Conservation (phyloP, 2,797 vertebrate species). For the Lagodon rhomboides region DNA sequence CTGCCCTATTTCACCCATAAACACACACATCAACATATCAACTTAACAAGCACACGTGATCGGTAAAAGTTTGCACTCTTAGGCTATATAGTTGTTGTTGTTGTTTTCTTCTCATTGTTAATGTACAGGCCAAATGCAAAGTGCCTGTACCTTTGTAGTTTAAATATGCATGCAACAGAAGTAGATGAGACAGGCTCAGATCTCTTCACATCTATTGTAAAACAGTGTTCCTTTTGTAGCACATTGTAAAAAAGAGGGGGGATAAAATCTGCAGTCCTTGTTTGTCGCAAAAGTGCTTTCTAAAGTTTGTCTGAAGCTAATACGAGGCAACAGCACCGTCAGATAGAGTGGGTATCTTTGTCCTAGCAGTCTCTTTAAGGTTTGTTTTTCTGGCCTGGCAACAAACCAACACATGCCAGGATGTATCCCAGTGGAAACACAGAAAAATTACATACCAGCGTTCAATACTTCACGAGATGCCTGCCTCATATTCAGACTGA, state of each 20-base stretch:
- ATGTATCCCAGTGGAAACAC: background rate
- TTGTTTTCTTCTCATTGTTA: background rate
- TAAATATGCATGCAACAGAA: background rate
- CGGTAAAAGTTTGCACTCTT: background rate
- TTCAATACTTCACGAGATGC: background rate
- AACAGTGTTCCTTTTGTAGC: background rate
- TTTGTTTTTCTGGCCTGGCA: background rate
- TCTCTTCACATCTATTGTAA: background rate
- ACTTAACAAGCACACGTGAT: background rate
- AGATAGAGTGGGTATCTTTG: background rate
- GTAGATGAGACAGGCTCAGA: background rate
- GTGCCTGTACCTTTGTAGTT: background rate
- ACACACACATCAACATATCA: background rate
- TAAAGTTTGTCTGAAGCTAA: background rate
- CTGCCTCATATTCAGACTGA: background rate
- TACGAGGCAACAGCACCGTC: background rate
- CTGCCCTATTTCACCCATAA: no score
- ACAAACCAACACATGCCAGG: background rate
- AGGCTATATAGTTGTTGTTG: background rate
- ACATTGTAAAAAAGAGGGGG: background rate
- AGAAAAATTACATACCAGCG: background rate
- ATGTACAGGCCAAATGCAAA: background rate
- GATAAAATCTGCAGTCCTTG: background rate
- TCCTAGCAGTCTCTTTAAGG: background rate
- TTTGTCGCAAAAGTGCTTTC: background rate